A percentile compares a stretch with the other conserved stretches of the same genome.
phyloP scores from a whole-genome alignment of 2,888 invertebrate species.

The Cheiracanthium punctorium region DNA sequence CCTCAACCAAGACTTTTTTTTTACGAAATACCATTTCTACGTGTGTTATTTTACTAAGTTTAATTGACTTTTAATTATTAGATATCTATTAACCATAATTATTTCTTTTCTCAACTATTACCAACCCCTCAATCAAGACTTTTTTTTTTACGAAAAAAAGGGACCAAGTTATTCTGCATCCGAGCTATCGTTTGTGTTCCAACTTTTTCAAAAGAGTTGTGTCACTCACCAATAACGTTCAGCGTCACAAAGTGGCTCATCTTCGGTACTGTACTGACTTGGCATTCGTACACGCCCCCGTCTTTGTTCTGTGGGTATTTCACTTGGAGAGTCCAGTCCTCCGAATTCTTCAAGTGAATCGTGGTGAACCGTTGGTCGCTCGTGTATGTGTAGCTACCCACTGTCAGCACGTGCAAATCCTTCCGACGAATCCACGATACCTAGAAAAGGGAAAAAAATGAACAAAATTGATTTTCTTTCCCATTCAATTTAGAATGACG shows the following conservation, averaged over 20 bases:
- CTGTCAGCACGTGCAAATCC: slow-evolving; percentile 95
- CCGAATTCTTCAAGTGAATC: slow-evolving; percentile 87
- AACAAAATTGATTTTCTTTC: neutral
- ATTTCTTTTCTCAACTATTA: too few species aligned
- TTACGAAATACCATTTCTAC: too few species aligned
- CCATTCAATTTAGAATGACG: too few species aligned
- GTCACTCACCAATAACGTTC: slow-evolving; percentile 73
- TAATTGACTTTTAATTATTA: too few species aligned
- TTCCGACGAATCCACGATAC: slow-evolving; percentile 93
- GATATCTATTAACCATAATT: too few species aligned
- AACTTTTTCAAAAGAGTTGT: neutral
- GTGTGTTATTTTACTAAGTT: too few species aligned
- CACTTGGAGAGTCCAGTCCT: slow-evolving; percentile 95
- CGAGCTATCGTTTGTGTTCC: too few species aligned
- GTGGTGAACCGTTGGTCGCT: slow-evolving; percentile 86
- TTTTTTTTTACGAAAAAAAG: too few species aligned
- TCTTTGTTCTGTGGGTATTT: slow-evolving; percentile 95
- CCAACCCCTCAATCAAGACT: too few species aligned
- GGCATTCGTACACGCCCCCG: slow-evolving; percentile 95
- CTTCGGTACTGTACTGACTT: slow-evolving; percentile 77
- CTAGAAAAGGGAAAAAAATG: slow-evolving; percentile 76
- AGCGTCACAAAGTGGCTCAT: slow-evolving; percentile 73
- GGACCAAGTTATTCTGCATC: too few species aligned
- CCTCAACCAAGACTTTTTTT: too few species aligned
- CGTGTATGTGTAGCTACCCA: slow-evolving; percentile 91